Base-by-base conservation (phyloP, 2,113 vertebrate species). In the Xiphias gladius region DNA sequence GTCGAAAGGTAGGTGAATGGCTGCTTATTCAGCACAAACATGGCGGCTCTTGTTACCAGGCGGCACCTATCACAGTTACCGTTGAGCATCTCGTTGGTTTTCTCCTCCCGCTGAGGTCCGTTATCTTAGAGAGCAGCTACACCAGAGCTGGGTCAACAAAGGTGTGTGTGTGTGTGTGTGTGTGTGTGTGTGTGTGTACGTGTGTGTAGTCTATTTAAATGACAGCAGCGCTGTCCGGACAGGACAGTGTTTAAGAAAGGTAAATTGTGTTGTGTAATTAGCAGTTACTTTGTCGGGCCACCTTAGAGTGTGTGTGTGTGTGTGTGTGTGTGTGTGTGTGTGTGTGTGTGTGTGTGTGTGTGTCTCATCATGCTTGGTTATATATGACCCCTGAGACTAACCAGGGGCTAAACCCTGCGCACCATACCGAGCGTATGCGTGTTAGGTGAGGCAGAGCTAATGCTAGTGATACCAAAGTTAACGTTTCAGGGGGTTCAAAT, bases 331-430 rank as follows among this genome's bases (percentile, higher is more conserved):
- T 77, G 19, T 59, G 52, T 73, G 43, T 24, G 26, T 74, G 65
- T 63, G 67, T 79, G 58, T 55, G 58, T 55, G 57, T 43, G 32
- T 64, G 59, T 46, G 77, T 63, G 46, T 55, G 46, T 41, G 46
- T 57, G 32, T 55, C 20, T 37, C 5, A 19, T 26, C 26, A 46
- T 19, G 68, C 77, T 79, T 63, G 64, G 58, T 79, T 71, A 30
- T 22, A 46, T 19, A 37, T 43, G 57, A 30, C 64, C 52, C 66
- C 4, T 12, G 39, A 61, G 41, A 37, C 65, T n/a, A n/a, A n/a
- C n/a, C n/a, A n/a, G n/a, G n/a, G n/a, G n/a, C n/a, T n/a, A n/a
- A n/a, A n/a, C n/a, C n/a, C n/a, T n/a, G n/a, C n/a, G n/a, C n/a
- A n/a, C n/a, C n/a, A n/a, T n/a, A n/a, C n/a, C n/a, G n/a, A n/a